These are phyloP conservation scores for Hydraecia micacea DNA, from an alignment of 2,888 invertebrate species.

Conservation along the genomic window DNA sequence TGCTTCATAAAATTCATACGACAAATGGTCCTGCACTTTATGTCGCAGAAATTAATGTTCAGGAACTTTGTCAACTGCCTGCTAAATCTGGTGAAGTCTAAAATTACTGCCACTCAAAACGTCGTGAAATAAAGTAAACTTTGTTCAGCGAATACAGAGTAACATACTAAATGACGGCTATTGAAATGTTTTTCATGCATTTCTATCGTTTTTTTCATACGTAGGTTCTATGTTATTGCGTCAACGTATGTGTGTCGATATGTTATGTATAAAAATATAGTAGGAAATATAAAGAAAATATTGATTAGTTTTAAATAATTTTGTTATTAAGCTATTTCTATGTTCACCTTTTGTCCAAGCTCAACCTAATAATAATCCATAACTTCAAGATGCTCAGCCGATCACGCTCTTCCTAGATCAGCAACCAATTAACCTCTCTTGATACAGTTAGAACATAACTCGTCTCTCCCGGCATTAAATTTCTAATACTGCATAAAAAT, in stretches of 20 bases:
- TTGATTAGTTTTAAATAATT: not conserved
- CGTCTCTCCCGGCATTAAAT: conserved; percentile 26
- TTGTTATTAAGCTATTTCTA: not conserved
- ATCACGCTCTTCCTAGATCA: conserved; percentile 2
- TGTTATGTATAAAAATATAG: not conserved
- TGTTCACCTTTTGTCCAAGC: not conserved
- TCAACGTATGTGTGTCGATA: not conserved
- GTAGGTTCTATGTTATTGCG: not conserved
- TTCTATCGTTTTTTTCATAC: too few relatives aligned
- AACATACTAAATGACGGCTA: not conserved
- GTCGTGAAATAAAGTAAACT: conserved; percentile 9
- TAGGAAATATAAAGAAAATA: not conserved
- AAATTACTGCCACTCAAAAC: conserved; percentile 29
- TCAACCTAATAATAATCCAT: not conserved
- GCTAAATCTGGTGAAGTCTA: conserved; percentile 26
- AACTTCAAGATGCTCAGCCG: not conserved
- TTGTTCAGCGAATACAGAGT: not conserved
- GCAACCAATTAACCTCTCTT: conserved; percentile 25
- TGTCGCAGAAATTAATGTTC: conserved; percentile 31
- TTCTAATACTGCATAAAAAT: conserved; percentile 35
- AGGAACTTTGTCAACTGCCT: conserved; percentile 31
- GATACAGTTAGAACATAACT: conserved; percentile 27
- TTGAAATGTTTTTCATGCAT: not conserved
- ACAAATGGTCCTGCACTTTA: conserved; percentile 38
- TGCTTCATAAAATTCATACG: conserved; percentile 45